phyloP scores from a whole-genome alignment of 1,140 invertebrate species.

The Penaeus japonicus region DNA sequence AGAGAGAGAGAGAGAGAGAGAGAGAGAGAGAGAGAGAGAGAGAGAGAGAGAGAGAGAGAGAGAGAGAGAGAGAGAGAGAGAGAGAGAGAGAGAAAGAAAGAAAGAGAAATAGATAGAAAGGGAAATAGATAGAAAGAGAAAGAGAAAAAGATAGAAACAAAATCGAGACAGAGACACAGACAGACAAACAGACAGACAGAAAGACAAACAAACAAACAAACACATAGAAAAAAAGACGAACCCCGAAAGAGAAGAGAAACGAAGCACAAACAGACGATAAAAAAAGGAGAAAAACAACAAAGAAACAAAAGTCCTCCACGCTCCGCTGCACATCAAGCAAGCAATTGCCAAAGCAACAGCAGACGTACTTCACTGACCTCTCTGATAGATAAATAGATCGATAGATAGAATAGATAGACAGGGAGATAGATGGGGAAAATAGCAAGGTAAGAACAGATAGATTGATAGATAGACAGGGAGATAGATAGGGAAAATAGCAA shows the following conservation, averaged over 20 bases:
- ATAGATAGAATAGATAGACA: too few relatives aligned
- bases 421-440: too few relatives aligned
- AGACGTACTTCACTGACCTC: too few relatives aligned
- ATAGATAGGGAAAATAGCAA: slow-evolving; percentile 23
- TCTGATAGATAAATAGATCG: too few relatives aligned
- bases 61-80: neutral
- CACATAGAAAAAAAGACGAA: too few relatives aligned
- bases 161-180: neutral
- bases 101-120: neutral
- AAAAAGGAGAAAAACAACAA: too few relatives aligned
- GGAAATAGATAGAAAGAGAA: neutral
- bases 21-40: too few relatives aligned
- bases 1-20: neutral
- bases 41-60: too few relatives aligned
- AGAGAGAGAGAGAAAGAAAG: neutral
- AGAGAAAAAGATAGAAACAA: neutral
- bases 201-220: neutral
- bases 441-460: neutral
- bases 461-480: neutral
- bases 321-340: neutral
- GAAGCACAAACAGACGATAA: too few relatives aligned
- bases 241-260: too few relatives aligned
- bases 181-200: neutral
- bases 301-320: neutral
- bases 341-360: neutral